A percentile compares a stretch with the other conserved stretches of the same genome.
Evolutionary conservation across 2,888 invertebrate genomes (phyloP).

Genomic region (Apamea crenata): DNA sequence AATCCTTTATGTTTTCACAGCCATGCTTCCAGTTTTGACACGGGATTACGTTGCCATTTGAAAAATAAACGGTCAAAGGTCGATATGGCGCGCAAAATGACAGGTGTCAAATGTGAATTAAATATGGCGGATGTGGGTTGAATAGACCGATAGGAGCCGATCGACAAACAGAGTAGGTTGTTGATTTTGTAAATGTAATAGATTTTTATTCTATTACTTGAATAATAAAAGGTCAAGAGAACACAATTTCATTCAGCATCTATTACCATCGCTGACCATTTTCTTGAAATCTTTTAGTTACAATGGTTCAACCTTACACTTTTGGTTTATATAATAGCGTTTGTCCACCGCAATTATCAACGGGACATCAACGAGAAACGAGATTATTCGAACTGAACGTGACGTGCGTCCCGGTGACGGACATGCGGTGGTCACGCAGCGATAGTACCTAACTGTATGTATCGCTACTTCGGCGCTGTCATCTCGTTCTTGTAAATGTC

Average conservation of each 20-base stretch:
- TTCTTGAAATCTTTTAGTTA: background rate
- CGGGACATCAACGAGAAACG: background rate
- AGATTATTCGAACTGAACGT: background rate
- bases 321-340: background rate
- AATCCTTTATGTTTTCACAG: conserved; percentile 56
- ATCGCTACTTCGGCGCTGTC: too few relatives aligned
- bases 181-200: background rate
- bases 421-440: background rate
- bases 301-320: background rate
- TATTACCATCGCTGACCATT: background rate
- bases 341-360: background rate
- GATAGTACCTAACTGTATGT: too few relatives aligned
- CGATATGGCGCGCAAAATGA: conserved; percentile 79
- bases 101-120: conserved; percentile 84
- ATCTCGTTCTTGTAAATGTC: background rate
- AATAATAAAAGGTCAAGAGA: background rate
- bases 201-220: background rate
- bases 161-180: background rate
- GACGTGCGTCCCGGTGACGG: background rate
- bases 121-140: conserved; percentile 71
- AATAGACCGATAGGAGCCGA: conserved; percentile 19
- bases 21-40: conserved; percentile 66
- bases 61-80: conserved; percentile 80
- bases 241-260: too few relatives aligned
- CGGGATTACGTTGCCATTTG: conserved; percentile 70